phyloP scores from a whole-genome alignment of 2,113 vertebrate species.

The Columba livia region DNA sequence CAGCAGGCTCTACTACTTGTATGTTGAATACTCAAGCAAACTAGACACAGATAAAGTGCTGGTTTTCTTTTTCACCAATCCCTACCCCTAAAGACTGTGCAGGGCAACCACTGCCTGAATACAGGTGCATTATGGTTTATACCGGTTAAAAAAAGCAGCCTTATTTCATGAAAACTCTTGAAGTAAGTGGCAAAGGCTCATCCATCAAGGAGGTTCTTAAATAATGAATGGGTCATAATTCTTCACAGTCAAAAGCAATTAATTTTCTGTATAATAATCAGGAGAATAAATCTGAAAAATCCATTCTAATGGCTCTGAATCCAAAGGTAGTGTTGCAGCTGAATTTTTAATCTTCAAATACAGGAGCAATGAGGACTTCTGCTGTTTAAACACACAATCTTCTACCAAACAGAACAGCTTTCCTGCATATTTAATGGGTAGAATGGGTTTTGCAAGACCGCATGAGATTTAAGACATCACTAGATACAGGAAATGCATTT shows the following conservation, averaged over 20 bases:
- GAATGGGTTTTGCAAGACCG: not conserved
- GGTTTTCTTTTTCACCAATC: not conserved
- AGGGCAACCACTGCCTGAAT: not conserved
- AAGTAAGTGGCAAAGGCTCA: conserved; percentile 8
- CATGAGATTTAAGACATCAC: conserved; percentile 33
- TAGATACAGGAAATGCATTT: conserved; percentile 31
- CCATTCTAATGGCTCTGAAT: conserved; percentile 30
- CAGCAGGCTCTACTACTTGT: not conserved
- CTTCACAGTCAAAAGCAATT: conserved; percentile 59
- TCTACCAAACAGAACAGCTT: conserved; percentile 49
- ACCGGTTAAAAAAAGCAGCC: not conserved
- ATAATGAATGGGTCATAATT: conserved; percentile 55
- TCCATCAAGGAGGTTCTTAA: conserved; percentile 50
- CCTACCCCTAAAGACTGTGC: not conserved
- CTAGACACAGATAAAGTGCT: not conserved
- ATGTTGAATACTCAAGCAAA: not conserved
- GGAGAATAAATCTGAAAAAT: conserved; percentile 53
- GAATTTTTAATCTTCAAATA: conserved; percentile 54
- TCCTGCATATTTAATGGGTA: conserved; percentile 50
- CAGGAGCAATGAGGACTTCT: conserved; percentile 4
- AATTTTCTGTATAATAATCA: conserved; percentile 60
- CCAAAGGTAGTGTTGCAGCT: not conserved
- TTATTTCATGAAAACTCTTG: not conserved
- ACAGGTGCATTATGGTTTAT: not conserved
- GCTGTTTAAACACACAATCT: conserved; percentile 37